These are phyloP conservation scores for Drosophila littoralis DNA, from an alignment of 1,140 invertebrate genomes.

Conservation along the genomic window DNA sequence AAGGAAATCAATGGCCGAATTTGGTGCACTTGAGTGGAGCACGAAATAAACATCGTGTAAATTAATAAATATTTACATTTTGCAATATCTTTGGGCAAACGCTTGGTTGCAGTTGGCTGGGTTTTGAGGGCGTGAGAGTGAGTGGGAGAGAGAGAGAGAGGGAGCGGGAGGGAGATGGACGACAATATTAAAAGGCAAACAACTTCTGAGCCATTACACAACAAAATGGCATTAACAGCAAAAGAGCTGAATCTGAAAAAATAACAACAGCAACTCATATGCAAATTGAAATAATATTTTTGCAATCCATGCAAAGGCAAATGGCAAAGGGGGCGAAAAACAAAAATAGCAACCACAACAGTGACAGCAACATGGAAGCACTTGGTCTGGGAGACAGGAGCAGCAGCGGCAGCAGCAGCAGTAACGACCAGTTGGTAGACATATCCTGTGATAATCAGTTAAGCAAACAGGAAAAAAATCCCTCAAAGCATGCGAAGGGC, in stretches of 20 bases:
- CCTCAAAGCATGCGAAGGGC: neutral
- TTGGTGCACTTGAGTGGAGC: slow-evolving; percentile 48
- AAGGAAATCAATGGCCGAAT: slow-evolving; percentile 56
- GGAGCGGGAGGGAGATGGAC: slow-evolving; percentile 3
- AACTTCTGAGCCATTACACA: slow-evolving; percentile 73
- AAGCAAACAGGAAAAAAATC: slow-evolving; percentile 51
- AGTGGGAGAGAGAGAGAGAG: neutral
- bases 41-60: slow-evolving; percentile 60
- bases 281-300: slow-evolving; percentile 65
- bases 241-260: slow-evolving; percentile 38
- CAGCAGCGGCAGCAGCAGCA: slow-evolving; percentile 1
- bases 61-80: slow-evolving; percentile 75
- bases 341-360: slow-evolving; percentile 17
- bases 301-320: slow-evolving; percentile 50
- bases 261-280: slow-evolving; percentile 41
- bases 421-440: slow-evolving; percentile 20
- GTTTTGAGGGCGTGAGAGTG: neutral
- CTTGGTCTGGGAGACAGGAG: neutral
- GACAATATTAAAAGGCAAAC: slow-evolving; percentile 29
- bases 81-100: neutral
- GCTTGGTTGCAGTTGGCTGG: neutral
- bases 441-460: slow-evolving; percentile 70
- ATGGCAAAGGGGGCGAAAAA: neutral
- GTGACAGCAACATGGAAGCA: slow-evolving; percentile 19
- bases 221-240: slow-evolving; percentile 67